Evolutionary conservation across 1,140 invertebrate genomes (phyloP), one percentile per base, ranked within the genome.

Genomic region (Drosophila parabipectinata): DNA sequence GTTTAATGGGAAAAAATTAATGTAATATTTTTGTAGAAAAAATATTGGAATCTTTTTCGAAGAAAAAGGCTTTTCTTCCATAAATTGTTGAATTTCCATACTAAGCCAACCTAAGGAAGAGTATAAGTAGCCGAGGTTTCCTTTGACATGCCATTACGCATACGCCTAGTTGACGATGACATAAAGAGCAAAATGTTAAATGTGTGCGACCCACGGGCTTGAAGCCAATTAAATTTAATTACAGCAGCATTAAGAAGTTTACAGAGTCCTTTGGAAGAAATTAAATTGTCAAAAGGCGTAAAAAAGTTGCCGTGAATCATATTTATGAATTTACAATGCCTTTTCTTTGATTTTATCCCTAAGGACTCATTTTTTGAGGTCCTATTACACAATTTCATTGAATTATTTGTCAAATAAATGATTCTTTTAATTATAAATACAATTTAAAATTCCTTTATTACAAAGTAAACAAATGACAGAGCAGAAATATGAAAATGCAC

Each of bases 181-280:
- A 69, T 80, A 62, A 77, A 71, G 48, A 54, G 53, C 26, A 18
- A 30, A n/a, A 51, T 47, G 61, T 47, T 50, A 59, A 60, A 26
- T 55, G 64, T 30, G 48, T 61, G 56, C 18, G 41, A 44, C 24
- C 12, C 47, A 47, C 41, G 44, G 57, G 44, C 4, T 73, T 57
- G 37, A 55, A 54, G 69, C 45, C 60, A 74, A 69, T 73, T 71
- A 69, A 81, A 85, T 85, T 74, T 81, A 87, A 84, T 84, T 84
- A 87, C 39, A 45, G 37, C 41, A 50, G 59, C 77, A 77, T 77
- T 69, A 87, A 77, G 72, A 85, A 63, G 73, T 71, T 71, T 39
- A 10, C 48, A 30, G 44, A 51, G 45, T 66, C 52, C 55, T 67
- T 80, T 72, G 69, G 75, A 54, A 62, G 48, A 54, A 54, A 68